Evolutionary conservation across 2,797 vertebrate species (phyloP).

Genomic region (Gallinago nigripennis): DNA sequence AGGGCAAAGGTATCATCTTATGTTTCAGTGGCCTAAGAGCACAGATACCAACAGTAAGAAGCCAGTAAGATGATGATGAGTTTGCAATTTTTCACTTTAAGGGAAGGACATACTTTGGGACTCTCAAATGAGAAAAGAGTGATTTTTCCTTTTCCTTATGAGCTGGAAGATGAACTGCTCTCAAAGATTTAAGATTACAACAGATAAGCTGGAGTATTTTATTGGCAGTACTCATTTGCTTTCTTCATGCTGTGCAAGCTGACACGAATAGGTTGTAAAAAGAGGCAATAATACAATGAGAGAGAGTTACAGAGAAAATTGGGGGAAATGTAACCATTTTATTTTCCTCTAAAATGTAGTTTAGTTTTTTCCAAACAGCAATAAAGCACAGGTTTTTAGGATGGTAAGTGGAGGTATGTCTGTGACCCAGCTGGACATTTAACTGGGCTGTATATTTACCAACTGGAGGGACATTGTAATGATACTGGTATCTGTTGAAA

Average conservation of each 20-base stretch:
- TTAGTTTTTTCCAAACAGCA: background rate
- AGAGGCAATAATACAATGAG: background rate
- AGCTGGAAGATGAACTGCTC: background rate
- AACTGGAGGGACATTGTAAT: background rate
- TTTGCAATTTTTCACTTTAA: background rate
- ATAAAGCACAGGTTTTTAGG: background rate
- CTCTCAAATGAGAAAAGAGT: background rate
- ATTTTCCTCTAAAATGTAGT: conserved; percentile 5
- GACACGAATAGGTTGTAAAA: background rate
- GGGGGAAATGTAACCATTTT: background rate
- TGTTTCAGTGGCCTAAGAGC: background rate
- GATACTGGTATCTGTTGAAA: background rate
- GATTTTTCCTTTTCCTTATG: background rate
- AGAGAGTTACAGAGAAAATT: background rate
- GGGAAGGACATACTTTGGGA: background rate
- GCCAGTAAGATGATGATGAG: background rate
- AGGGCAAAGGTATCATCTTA: background rate
- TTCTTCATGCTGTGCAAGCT: conserved; percentile 10
- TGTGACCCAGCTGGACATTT: background rate
- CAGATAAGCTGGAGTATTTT: background rate
- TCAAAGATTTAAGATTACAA: background rate
- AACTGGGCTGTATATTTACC: background rate
- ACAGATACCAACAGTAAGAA: background rate
- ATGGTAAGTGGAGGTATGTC: background rate
- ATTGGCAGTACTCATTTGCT: conserved; percentile 2